Evolutionary conservation across 2,888 invertebrate species (phyloP).

Genomic region (Frankliniella fusca): DNA sequence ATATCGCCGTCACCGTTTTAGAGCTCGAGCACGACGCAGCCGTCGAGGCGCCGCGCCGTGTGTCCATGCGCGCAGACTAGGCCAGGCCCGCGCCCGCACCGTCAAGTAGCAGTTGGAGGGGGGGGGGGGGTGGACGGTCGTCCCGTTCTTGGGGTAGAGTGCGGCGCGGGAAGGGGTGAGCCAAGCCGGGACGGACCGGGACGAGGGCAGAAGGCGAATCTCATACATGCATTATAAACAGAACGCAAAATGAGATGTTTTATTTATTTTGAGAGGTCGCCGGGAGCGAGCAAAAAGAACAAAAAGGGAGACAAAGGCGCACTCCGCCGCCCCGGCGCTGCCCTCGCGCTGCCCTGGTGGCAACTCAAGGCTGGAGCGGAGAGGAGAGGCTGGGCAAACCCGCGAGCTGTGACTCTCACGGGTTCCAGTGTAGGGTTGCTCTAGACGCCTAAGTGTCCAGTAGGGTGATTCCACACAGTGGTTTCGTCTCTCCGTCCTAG

Average conservation of each 20-base stretch:
- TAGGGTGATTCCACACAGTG: too few relatives aligned
- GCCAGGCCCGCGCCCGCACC: too few relatives aligned
- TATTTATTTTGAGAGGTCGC: conserved; percentile 3
- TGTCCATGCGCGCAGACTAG: too few relatives aligned
- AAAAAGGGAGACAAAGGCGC: too few relatives aligned
- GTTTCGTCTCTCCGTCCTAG: too few relatives aligned
- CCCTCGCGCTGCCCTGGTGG: too few relatives aligned
- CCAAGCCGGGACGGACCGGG: neutral
- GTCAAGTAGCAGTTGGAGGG: neutral
- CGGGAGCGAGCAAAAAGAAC: neutral
- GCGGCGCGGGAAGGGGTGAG: neutral
- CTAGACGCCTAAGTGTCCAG: too few relatives aligned
- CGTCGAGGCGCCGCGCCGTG: neutral
- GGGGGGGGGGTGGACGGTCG: neutral
- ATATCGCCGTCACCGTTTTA: neutral
- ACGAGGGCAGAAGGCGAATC: neutral
- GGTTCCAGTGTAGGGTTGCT: too few relatives aligned
- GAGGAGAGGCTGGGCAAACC: too few relatives aligned
- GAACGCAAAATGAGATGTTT: conserved; percentile 8
- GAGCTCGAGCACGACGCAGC: neutral
- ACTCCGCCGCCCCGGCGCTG: too few relatives aligned
- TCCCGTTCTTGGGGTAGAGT: neutral
- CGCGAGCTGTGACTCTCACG: too few relatives aligned
- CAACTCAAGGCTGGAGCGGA: too few relatives aligned
- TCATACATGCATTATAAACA: conserved; percentile 25